Evolutionary conservation across 2,113 vertebrate genomes (phyloP), one percentile per base, ranked within the genome.

Genomic region (Poeciliopsis occidentalis): DNA sequence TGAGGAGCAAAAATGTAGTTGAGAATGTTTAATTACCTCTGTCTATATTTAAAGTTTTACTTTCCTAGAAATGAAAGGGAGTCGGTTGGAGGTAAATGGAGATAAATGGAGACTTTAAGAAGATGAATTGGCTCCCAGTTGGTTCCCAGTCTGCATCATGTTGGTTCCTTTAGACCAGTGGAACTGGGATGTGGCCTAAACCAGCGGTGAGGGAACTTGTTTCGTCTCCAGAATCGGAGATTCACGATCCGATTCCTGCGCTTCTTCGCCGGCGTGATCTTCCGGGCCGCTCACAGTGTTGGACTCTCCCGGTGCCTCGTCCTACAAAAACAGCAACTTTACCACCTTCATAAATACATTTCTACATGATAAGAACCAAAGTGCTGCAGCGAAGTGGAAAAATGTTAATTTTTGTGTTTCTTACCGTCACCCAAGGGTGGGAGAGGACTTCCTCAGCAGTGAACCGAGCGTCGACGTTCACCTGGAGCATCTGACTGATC

Each of bases 371-470:
- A n/a, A 22, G 51, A 3, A 11, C 7, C 51, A 22, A 10, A 64
- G 8, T 12, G 26, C 30, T 64, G 2, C 17, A 64, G 4, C 27
- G 0, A 3, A 51, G 6, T 67, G 30, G 29, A 2, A 22, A 10
- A 37, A n/a, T 0, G 0, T 19, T 0, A 2, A 37, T 8, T 32
- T 3, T 37, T 60, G 11, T 39, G 64, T 51, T 17, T 26, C 96
- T 96, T 85, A 99, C 97, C 87, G 96, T 97, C 90, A 99, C 98
- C 98, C 98, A 99, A 47, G 95, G 95, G 92, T 99, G 98, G 2
- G 95, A 94, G 85, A 99, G 91, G 67, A 99, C 96, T 70, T 99
- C 96, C 71, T 97, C 97, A 0, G 98, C 97, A 3, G 96, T 98
- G 69, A 96, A 99, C 63, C 98, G 95, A 12, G 95, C 95, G 72